These are phyloP conservation scores for Coilia nasus DNA, from an alignment of 2,797 vertebrate species.

Conservation along the genomic window DNA sequence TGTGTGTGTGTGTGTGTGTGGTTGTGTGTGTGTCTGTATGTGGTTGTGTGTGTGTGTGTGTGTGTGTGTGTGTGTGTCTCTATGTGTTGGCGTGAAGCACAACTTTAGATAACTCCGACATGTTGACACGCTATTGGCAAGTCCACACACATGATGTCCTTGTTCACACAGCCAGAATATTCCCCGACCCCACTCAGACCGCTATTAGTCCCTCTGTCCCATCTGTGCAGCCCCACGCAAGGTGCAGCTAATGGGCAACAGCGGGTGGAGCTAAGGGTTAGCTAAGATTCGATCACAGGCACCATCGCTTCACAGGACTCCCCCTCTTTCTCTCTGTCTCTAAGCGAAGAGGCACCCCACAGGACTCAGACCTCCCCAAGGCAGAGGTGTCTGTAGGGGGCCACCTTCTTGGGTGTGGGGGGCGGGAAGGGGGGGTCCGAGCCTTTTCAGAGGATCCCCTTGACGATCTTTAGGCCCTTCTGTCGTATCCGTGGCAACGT, in stretches of 20 bases:
- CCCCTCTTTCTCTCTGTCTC: no score
- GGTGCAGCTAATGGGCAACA: no score
- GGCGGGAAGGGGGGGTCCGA: constrained; percentile 9
- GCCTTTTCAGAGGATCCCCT: constrained; percentile 88
- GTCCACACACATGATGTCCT: neutral
- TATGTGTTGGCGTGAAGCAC: neutral
- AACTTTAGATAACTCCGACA: neutral
- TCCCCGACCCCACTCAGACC: no score
- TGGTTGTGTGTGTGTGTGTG: neutral
- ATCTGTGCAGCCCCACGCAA: no score
- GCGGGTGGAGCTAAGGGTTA: no score
- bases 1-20: constrained; percentile 5
- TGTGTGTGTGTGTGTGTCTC: neutral
- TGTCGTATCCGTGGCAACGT: constrained; percentile 94
- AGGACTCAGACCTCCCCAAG: no score
- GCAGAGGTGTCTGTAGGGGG: no score
- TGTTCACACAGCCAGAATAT: no score
- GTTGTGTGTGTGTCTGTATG: neutral
- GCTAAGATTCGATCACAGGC: no score
- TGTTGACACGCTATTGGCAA: neutral
- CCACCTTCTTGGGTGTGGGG: neutral
- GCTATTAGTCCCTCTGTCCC: no score
- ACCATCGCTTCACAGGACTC: no score
- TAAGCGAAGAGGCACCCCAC: no score
- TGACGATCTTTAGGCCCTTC: constrained; percentile 93